Percentiles rank a stretch among this genome's conserved stretches.
These are phyloP conservation scores for Acanthisitta chloris DNA, from an alignment of 2,113 vertebrate species.

Conservation along the genomic window DNA sequence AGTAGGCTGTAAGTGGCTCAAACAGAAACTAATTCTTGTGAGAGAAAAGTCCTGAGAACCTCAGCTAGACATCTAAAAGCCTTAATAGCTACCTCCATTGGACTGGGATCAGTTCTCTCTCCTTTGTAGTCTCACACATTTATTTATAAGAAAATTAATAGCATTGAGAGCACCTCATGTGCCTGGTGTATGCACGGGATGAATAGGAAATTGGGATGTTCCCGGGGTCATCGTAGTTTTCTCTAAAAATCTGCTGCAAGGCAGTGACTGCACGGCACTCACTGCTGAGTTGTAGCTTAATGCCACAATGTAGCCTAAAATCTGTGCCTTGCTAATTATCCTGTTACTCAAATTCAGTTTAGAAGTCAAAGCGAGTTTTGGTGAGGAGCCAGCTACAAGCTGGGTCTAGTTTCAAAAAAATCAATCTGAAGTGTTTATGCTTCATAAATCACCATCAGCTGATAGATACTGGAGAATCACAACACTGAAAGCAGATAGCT, in stretches of 20 bases:
- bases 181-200: neutral
- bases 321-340: neutral
- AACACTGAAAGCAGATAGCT: neutral
- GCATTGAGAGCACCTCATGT: neutral
- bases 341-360: neutral
- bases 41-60: neutral
- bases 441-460: slow-evolving; percentile 23
- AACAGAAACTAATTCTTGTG: neutral
- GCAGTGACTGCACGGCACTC: neutral
- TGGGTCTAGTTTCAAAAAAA: neutral
- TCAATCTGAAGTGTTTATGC: neutral
- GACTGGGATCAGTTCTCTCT: neutral
- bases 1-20: neutral
- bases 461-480: neutral
- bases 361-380: neutral
- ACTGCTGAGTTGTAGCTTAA: neutral
- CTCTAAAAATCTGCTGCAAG: neutral
- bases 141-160: neutral
- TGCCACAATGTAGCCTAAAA: neutral
- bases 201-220: neutral
- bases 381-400: neutral
- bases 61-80: rapidly evolving
- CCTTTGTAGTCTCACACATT: neutral
- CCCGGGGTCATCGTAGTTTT: neutral
- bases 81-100: rapidly evolving